Percentiles rank a stretch among this genome's conserved stretches.
phyloP scores from a whole-genome alignment of 1,140 invertebrate genomes.

The Panulirus ornatus region DNA sequence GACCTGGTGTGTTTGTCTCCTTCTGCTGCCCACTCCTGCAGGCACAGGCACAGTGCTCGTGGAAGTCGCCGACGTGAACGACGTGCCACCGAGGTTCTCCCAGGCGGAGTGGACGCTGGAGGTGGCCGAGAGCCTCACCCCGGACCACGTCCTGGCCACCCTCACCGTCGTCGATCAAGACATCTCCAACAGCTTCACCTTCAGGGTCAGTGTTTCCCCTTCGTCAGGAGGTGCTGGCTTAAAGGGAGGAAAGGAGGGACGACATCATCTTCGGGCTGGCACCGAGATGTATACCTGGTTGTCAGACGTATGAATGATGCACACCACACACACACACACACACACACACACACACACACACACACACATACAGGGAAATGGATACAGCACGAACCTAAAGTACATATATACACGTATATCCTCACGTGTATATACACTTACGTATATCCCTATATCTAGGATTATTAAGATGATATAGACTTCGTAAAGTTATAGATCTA shows the following conservation, averaged over 20 bases:
- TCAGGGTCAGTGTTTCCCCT: conserved; percentile 75
- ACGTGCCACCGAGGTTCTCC: conserved; percentile 78
- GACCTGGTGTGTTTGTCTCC: no score
- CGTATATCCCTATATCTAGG: not conserved
- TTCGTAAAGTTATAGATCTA: no score
- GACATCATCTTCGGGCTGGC: no score
- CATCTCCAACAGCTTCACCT: conserved; percentile 78
- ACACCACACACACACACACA: not conserved
- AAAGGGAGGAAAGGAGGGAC: no score
- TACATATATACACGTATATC: not conserved
- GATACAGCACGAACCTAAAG: no score
- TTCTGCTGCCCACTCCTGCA: conserved; percentile 6
- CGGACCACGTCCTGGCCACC: conserved; percentile 78
- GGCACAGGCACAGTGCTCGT: conserved; percentile 76
- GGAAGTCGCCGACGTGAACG: conserved; percentile 77
- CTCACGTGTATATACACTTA: not conserved
- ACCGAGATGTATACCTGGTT: no score
- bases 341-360: not conserved
- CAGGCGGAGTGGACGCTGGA: conserved; percentile 78
- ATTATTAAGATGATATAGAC: no score
- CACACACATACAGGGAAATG: not conserved
- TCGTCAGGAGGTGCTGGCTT: no score
- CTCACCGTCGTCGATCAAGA: conserved; percentile 78
- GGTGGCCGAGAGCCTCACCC: conserved; percentile 78
- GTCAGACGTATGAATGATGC: no score